Percentiles rank a stretch among this genome's conserved stretches.
Conservation (phyloP, 2,113 vertebrate genomes). For the Plecturocebus donacophilus region DNA sequence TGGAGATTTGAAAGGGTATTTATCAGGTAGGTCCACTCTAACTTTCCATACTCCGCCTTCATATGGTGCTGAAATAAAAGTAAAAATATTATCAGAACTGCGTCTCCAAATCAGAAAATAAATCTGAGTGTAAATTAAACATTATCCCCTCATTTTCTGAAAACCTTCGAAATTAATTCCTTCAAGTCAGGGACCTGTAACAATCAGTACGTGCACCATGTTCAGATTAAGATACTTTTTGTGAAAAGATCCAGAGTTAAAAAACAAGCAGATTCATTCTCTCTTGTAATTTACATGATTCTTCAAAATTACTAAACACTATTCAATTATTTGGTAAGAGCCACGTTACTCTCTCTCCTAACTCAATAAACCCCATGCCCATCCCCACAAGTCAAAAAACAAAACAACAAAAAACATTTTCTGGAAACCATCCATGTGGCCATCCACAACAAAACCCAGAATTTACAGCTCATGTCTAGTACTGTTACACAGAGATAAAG, state of each 20-base stretch:
- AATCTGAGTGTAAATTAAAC: neutral
- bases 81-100: constrained; percentile 17
- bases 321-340: constrained; percentile 3
- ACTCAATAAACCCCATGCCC: neutral
- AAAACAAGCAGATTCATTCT: neutral
- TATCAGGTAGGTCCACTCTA: constrained; percentile 99
- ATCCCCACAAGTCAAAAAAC: neutral
- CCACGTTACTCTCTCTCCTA: neutral
- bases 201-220: neutral
- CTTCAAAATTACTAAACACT: neutral
- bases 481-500: neutral
- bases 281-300: constrained; percentile 1
- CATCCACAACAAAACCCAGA: neutral
- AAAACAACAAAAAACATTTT: neutral
- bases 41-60: constrained; percentile 99
- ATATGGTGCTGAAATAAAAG: constrained; percentile 91
- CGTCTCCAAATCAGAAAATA: constrained; percentile 31
- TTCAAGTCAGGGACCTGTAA: neutral
- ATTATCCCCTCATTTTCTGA: constrained; percentile 33
- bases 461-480: constrained; percentile 29
- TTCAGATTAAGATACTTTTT: neutral
- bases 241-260: constrained; percentile 2
- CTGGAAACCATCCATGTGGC: neutral
- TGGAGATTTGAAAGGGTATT: constrained; percentile 99
- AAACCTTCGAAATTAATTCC: constrained; percentile 35